Base-by-base conservation (phyloP, 2,797 vertebrate species). In the Xiphophorus birchmanni region DNA sequence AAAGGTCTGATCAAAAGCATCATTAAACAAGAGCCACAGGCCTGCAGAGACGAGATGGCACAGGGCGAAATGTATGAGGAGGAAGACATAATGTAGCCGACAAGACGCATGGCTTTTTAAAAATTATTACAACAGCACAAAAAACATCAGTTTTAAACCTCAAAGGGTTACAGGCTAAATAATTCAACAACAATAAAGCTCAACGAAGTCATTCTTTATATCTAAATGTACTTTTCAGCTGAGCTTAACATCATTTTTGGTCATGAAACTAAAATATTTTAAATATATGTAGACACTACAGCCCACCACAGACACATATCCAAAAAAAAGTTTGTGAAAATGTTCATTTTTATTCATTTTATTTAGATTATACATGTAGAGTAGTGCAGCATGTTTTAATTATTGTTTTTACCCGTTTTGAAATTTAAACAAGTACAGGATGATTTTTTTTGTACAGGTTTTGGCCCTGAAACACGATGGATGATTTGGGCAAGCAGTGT, bases 1-100 rank as follows among this genome's bases (percentile, higher is more conserved):
- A 21, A 47, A 80, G 67, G 26, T 48, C 52, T 47, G 37, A 83
- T 75, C n/a, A 76, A 71, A 87, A 79, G 54, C 50, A 13, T 42
- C 29, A 29, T 50, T 18, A 40, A 1, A 79, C 13, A 80, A 15
- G n/a, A 80, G 78, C 75, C 74, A 60, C 77, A 69, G 75, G 71
- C 12, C 29, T 9, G 1, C 32, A 42, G 23, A 32, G 78, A 67
- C 47, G 2, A 32, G 73, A 67, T 8, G 12, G 11, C 50, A 47
- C 37, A n/a, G 29, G 26, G 79, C 11, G 80, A 86, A 80, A 88
- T 65, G 2, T 1, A 65, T 48, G 29, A 4, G 79, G 42, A 47
- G 11, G 73, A 9, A 71, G 79, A 80, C 32, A 60, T 69, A 48
- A 52, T 29, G 17, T 0, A 75, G 56, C 79, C 75, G 74, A 79